Evolutionary conservation across 2,113 vertebrate genomes (phyloP), one percentile per base, ranked within the genome.

Genomic region (Emydura subglobosa): DNA sequence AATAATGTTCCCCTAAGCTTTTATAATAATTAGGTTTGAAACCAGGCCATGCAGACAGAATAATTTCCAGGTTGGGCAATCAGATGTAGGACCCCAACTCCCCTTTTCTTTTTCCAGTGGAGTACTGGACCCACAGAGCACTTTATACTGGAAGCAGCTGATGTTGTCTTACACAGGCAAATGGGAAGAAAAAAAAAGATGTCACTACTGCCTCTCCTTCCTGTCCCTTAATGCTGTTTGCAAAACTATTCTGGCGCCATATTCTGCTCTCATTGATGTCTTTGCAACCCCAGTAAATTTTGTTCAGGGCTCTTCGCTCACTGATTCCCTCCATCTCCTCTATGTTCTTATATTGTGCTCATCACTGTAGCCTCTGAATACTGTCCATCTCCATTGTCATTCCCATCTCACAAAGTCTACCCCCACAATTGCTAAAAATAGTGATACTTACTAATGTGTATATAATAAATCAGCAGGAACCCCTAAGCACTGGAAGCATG

Each of bases 1-100:
- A 96, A 85, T 91, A 95, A 65, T 6, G 34, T 96, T 95, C 90
- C 96, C 95, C 55, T 85, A 95, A 97, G 96, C 96, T 91, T 97
- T 94, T 95, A 47, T 93, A 95, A 93, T 97, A 97, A 96, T 97
- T 95, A 93, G 6, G 6, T 96, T 97, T 97, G 96, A 96, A 97
- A 90, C 27, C 39, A 74, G 95, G 92, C 94, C 39, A 54, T 97
- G 68, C 34, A 55, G 95, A 79, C 81, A 80, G 94, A 97, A 89
- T 97, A 93, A 96, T 96, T 97, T 97, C 96, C 79, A 97, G 94
- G 91, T 86, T 96, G 85, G 79, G 76, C 89, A 86, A 94, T 95
- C 87, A 89, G 96, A 80, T 85, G 51, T 53, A 53, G 51, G 51
- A 53, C 51, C 86, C 86, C 83, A 21, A 9, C 17, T 39, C 53